Conservation (phyloP, 2,113 vertebrate species). For the Saccopteryx leptura region DNA sequence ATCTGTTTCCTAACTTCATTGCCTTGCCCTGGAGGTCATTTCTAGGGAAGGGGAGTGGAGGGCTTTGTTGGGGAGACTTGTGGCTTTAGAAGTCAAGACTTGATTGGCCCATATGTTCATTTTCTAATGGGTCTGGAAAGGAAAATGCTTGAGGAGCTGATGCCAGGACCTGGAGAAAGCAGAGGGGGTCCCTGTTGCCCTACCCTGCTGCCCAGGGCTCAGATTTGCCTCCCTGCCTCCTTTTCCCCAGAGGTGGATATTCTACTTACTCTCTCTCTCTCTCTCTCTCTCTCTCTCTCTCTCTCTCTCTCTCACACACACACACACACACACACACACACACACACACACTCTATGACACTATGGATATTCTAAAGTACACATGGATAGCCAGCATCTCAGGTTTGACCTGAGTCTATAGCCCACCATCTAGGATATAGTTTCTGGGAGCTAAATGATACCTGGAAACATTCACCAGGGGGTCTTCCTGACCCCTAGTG, state of each 20-base stretch:
- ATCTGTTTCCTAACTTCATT: slow-evolving; percentile 78
- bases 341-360: too few relatives aligned
- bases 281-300: background rate
- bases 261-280: too few relatives aligned
- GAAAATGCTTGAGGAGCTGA: slow-evolving; percentile 12
- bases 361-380: slow-evolving; percentile 26
- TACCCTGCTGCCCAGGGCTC: background rate
- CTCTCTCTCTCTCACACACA: too few relatives aligned
- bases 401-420: slow-evolving; percentile 31
- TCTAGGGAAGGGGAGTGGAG: slow-evolving; percentile 23
- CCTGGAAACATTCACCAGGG: background rate
- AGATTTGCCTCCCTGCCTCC: background rate
- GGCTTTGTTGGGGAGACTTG: slow-evolving; percentile 66
- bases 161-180: slow-evolving; percentile 36
- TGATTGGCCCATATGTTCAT: slow-evolving; percentile 64
- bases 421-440: background rate
- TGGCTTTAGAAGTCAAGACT: slow-evolving; percentile 71
- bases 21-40: slow-evolving; percentile 71
- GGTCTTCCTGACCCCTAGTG: background rate
- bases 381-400: background rate
- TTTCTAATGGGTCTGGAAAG: slow-evolving; percentile 30
- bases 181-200: background rate
- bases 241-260: background rate
- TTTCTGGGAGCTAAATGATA: background rate
- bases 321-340: too few relatives aligned